These are phyloP conservation scores for Melanerpes formicivorus DNA, from an alignment of 2,113 vertebrate species.

Conservation along the genomic window DNA sequence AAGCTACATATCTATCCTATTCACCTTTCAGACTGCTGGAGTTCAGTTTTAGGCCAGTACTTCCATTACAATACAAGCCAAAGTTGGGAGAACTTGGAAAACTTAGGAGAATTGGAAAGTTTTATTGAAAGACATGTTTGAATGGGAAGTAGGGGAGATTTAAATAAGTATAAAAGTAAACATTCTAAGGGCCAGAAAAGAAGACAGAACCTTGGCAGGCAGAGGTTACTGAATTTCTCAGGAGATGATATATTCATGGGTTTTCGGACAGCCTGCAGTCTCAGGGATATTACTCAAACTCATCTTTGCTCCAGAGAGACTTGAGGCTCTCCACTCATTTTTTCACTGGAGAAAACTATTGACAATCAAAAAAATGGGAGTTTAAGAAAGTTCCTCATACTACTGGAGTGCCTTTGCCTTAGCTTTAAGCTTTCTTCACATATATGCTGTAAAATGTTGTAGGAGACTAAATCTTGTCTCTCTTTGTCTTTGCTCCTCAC, in stretches of 20 bases:
- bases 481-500: too few relatives aligned
- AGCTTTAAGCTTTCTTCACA: not conserved
- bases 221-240: not conserved
- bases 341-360: not conserved
- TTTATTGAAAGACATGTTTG: not conserved
- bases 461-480: too few relatives aligned
- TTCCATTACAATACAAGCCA: not conserved
- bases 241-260: not conserved
- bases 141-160: not conserved
- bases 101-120: not conserved
- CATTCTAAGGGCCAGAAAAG: not conserved
- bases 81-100: not conserved
- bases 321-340: not conserved
- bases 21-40: not conserved
- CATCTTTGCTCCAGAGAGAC: not conserved
- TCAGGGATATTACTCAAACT: not conserved
- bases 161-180: not conserved
- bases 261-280: not conserved
- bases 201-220: not conserved
- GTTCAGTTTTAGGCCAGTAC: not conserved
- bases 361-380: not conserved
- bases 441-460: not conserved
- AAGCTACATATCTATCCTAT: conserved; percentile 41
- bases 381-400: not conserved
- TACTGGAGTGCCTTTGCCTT: not conserved